Percentiles rank a stretch among this genome's conserved stretches.
phyloP scores from a whole-genome alignment of 2,113 vertebrate species.

The Lampris incognitus region DNA sequence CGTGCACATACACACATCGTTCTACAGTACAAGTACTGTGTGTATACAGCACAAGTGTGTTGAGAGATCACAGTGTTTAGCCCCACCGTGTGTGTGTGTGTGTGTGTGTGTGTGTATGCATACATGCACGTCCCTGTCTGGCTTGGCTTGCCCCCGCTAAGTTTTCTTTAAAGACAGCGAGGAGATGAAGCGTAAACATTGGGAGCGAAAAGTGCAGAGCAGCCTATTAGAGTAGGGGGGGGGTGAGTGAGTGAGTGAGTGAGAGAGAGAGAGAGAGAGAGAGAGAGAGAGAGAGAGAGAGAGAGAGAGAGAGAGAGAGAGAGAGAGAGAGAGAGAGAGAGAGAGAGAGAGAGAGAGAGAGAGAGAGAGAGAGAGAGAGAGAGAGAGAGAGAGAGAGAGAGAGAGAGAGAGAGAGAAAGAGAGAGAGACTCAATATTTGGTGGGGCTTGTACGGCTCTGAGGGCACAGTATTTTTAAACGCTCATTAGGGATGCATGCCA shows the following conservation, averaged over 20 bases:
- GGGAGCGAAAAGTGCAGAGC: constrained; percentile 62
- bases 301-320: constrained; percentile 43
- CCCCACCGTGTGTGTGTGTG: constrained; percentile 11
- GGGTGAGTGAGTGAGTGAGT: neutral
- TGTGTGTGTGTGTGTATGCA: neutral
- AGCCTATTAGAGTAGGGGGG: constrained; percentile 54
- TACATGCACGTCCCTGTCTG: constrained; percentile 4
- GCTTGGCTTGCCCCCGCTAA: constrained; percentile 72
- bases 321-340: constrained; percentile 42
- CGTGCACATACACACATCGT: constrained; percentile 1
- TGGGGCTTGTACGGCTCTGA: constrained; percentile 67
- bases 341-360: constrained; percentile 43
- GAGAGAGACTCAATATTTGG: constrained; percentile 52
- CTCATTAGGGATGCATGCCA: constrained; percentile 76
- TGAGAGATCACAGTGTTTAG: constrained; percentile 59
- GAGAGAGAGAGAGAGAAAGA: constrained; percentile 13
- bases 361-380: neutral
- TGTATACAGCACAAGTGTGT: constrained; percentile 63
- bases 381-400: neutral
- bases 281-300: constrained; percentile 43
- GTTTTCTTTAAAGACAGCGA: constrained; percentile 74
- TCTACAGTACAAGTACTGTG: constrained; percentile 48
- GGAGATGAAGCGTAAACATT: constrained; percentile 75
- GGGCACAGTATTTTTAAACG: constrained; percentile 44
- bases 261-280: neutral